Base-by-base conservation (phyloP, 2,797 vertebrate species). In the Enteromius afrohamiltoni region DNA sequence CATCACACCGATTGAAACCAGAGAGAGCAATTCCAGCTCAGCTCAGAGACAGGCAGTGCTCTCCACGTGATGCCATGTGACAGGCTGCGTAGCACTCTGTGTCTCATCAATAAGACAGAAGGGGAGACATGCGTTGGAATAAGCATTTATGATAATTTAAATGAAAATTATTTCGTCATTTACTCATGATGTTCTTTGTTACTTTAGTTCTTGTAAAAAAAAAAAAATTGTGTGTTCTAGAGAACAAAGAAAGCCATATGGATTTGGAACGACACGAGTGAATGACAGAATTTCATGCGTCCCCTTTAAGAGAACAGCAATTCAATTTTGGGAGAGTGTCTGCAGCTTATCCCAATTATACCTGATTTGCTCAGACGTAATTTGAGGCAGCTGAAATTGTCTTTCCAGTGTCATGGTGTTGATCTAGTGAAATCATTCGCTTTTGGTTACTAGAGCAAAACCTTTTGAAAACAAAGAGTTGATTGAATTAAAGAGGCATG, bases 41-140 rank as follows among this genome's bases (percentile, higher is more conserved):
- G 10, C 68, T 9, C 49, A 47, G 47, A 73, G 69, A 77, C 21
- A 6, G 67, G 21, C 49, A 23, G 19, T 79, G 4, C 55, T 62
- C 62, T 70, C 62, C 82, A 85, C 47, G 55, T 85, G 88, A 86
- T 64, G 85, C 83, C 80, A 85, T 67, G 86, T 88, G 87, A 85
- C 19, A n/a, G 71, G 16, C 79, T 77, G 13, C 4, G 40, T 75
- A 67, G 34, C 64, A 60, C 34, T 83, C 83, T 71, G 64, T 78
- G 26, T 58, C 79, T 87, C 62, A 81, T 83, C 64, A 70, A 55
- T 71, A 31, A 70, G 34, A n/a, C 16, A 3, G 10, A 68, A 14
- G 4, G 10, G 7, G 67, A 65, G 65, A 45, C 16, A n/a, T 51
- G 31, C 17, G 60, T 58, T 53, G 6, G 77, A 42, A 60, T 26